Evolutionary conservation across 2,113 vertebrate genomes (phyloP), one percentile per base, ranked within the genome.

Genomic region (Xiphias gladius): DNA sequence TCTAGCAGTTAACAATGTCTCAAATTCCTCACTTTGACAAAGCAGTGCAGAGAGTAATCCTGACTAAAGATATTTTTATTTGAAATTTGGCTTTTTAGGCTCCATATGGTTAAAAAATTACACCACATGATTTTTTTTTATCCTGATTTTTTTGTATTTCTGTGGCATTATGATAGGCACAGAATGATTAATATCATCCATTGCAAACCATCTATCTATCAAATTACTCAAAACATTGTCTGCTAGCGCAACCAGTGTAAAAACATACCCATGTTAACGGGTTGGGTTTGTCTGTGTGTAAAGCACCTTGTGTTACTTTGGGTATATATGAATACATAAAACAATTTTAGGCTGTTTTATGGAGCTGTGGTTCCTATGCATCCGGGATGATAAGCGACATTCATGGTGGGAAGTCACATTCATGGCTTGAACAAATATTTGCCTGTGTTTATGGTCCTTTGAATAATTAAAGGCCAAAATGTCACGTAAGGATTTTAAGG

Each of bases 351-450:
- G 0, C 5, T 46, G 6, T 58, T 41, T 77, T 13, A 65, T 43
- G 61, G 24, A 52, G 73, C 73, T 22, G 3, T 73, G 20, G 2
- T 10, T n/a, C 19, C 1, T 5, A 14, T 73, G 62, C 22, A 43
- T 67, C 24, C 26, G 2, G 14, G 11, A 35, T 41, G 70, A 74
- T 74, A 79, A 79, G 22, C 35, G 43, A 43, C n/a, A 20, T 7
- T 3, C 20, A 41, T 20, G 16, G 1, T 11, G 10, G 19, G n/a
- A 37, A 50, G 50, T 61, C 22, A 63, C 17, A 37, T 63, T 64
- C 26, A 57, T 19, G 41, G 14, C 68, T 59, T 52, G 22, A 55
- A 7, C 24, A 43, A 66, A 80, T 54, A 67, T 66, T 52, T 70
- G 11, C 30, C 20, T 19, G 0, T n/a, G 26, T 26, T 62, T 79